A percentile compares a stretch with the other conserved stretches of the same genome.
These are phyloP conservation scores for Callosobruchus maculatus DNA, from an alignment of 2,888 invertebrate species.

Conservation along the genomic window DNA sequence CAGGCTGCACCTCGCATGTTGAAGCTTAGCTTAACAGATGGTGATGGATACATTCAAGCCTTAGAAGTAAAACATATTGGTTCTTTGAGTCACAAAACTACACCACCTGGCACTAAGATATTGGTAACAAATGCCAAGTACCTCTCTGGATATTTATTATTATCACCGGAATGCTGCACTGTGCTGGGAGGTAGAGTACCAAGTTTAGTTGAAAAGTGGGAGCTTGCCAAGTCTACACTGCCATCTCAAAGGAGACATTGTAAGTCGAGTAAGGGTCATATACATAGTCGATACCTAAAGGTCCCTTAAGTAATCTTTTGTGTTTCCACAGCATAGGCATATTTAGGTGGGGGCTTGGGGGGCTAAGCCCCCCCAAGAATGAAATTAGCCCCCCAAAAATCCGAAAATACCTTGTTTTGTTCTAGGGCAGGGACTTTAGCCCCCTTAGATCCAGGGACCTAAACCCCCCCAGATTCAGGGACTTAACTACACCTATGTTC, in stretches of 20 bases:
- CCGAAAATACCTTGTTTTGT: no score
- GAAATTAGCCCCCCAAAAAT: no score
- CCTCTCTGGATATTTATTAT: conserved; percentile 62
- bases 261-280: no score
- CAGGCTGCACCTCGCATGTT: conserved; percentile 78
- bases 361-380: no score
- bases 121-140: conserved; percentile 60
- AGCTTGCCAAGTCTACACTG: conserved; percentile 54
- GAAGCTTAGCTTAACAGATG: conserved; percentile 82
- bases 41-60: conserved; percentile 72
- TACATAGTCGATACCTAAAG: no score
- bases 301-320: no score
- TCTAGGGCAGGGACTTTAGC: no score
- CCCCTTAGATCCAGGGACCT: no score
- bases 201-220: conserved; percentile 85
- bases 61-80: conserved; percentile 72
- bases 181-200: conserved; percentile 82
- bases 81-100: conserved; percentile 67
- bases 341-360: no score
- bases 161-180: conserved; percentile 64
- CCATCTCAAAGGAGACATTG: conserved; percentile 27
- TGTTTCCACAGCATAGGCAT: no score
- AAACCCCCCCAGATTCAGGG: no score
- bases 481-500: no score
- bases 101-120: conserved; percentile 81